Percentiles rank a stretch among this genome's conserved stretches.
Evolutionary conservation across 2,888 invertebrate genomes (phyloP).

Genomic region (Lordiphosa andalusiaca): DNA sequence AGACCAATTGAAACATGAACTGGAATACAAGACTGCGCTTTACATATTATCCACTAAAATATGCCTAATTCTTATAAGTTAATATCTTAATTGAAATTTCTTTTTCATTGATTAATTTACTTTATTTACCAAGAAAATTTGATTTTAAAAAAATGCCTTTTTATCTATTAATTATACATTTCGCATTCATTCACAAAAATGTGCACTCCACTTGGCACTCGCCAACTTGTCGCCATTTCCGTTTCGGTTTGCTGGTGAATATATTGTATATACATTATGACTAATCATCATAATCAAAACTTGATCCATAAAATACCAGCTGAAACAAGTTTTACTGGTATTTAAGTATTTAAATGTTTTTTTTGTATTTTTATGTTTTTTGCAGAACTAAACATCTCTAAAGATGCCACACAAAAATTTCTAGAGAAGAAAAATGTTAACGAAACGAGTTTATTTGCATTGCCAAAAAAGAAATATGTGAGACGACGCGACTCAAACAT

Average conservation of each 20-base stretch:
- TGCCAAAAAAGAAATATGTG: conserved; percentile 40
- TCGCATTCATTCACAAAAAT: conserved; percentile 15
- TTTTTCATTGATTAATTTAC: no score
- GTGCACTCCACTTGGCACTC: conserved; percentile 3
- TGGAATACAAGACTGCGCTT: no score
- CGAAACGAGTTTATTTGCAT: conserved; percentile 56
- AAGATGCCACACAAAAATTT: conserved; percentile 33
- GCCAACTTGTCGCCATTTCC: conserved; percentile 39
- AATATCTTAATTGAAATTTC: no score
- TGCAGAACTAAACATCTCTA: conserved; percentile 57
- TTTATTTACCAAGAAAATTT: no score
- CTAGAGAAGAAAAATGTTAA: conserved; percentile 13
- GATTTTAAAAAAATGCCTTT: no score
- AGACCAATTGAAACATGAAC: no score
- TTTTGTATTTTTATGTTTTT: conserved; percentile 37
- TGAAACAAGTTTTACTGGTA: conserved; percentile 59
- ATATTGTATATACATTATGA: conserved; percentile 43
- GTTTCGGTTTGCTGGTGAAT: conserved; percentile 48
- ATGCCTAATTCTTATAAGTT: no score
- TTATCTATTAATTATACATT: no score
- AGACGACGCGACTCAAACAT: conserved; percentile 22
- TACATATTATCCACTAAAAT: no score
- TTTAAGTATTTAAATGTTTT: conserved; percentile 25
- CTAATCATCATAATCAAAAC: conserved; percentile 48
- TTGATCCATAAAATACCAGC: conserved; percentile 42